Evolutionary conservation across 2,888 invertebrate genomes (phyloP).

Genomic region (Eupithecia dodoneata): DNA sequence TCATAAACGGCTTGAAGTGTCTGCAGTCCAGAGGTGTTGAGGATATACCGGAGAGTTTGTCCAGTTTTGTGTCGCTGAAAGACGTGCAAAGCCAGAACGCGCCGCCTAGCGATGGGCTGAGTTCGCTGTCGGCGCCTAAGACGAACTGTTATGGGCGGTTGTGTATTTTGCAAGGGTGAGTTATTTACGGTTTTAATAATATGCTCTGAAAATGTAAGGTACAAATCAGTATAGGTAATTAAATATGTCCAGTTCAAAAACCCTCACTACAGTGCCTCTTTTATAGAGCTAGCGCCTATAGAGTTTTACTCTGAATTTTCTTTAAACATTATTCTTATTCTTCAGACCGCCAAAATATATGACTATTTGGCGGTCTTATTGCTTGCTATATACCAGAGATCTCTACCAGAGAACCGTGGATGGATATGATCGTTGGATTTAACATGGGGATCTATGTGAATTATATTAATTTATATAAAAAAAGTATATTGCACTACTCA

Average conservation of each 20-base stretch:
- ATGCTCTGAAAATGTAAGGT: neutral
- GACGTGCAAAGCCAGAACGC: slow-evolving; percentile 76
- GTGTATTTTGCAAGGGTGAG: slow-evolving; percentile 90
- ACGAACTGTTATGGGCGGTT: slow-evolving; percentile 85
- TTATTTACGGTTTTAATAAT: slow-evolving; percentile 24
- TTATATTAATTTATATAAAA: too few relatives aligned
- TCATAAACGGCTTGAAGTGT: slow-evolving; percentile 92
- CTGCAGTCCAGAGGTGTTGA: slow-evolving; percentile 93
- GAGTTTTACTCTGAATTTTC: neutral
- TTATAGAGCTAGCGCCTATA: neutral
- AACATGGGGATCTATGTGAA: too few relatives aligned
- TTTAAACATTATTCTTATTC: neutral
- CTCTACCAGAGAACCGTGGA: too few relatives aligned
- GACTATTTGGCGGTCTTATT: too few relatives aligned
- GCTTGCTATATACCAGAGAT: too few relatives aligned
- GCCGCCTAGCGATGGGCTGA: slow-evolving; percentile 71
- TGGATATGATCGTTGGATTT: too few relatives aligned
- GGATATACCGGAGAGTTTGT: slow-evolving; percentile 88
- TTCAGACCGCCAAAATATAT: too few relatives aligned
- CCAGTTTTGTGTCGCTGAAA: slow-evolving; percentile 89
- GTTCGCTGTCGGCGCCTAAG: slow-evolving; percentile 77
- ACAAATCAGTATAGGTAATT: neutral
- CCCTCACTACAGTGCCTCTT: neutral
- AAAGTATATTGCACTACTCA: neutral
- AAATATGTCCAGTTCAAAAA: neutral